Conservation (phyloP, 2,888 invertebrate genomes). For the Saturnia pavonia region DNA sequence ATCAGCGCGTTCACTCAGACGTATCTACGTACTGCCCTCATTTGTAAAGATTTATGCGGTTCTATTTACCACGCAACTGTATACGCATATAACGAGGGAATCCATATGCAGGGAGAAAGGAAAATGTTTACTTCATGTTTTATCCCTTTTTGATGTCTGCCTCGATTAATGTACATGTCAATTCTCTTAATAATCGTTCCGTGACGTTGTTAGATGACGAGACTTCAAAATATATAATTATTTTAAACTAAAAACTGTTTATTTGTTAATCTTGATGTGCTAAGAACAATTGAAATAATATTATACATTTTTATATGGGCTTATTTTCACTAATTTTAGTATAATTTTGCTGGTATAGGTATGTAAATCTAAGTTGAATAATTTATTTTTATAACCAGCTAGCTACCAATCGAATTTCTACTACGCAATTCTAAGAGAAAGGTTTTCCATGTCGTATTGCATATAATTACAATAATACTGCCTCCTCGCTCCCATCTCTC, state of each 20-base stretch:
- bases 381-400: slow-evolving; percentile 52
- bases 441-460: slow-evolving; percentile 62
- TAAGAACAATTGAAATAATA: background rate
- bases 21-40: slow-evolving; percentile 34
- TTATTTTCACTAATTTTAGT: background rate
- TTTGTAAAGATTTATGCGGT: slow-evolving; percentile 61
- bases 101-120: slow-evolving; percentile 29
- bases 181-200: background rate
- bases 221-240: no score
- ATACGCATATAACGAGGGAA: slow-evolving; percentile 21
- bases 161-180: background rate
- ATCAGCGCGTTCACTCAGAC: slow-evolving; percentile 32
- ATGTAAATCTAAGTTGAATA: slow-evolving; percentile 44
- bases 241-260: background rate
- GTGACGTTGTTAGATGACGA: background rate
- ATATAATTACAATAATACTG: slow-evolving; percentile 51
- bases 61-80: slow-evolving; percentile 35
- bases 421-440: slow-evolving; percentile 53
- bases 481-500: background rate
- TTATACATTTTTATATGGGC: background rate
- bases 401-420: slow-evolving; percentile 43
- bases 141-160: background rate
- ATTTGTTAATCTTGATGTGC: background rate
- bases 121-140: slow-evolving; percentile 41
- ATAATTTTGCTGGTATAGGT: slow-evolving; percentile 19